These are phyloP conservation scores for Papilio gigon DNA, from an alignment of 2,888 invertebrate genomes.

Conservation along the genomic window DNA sequence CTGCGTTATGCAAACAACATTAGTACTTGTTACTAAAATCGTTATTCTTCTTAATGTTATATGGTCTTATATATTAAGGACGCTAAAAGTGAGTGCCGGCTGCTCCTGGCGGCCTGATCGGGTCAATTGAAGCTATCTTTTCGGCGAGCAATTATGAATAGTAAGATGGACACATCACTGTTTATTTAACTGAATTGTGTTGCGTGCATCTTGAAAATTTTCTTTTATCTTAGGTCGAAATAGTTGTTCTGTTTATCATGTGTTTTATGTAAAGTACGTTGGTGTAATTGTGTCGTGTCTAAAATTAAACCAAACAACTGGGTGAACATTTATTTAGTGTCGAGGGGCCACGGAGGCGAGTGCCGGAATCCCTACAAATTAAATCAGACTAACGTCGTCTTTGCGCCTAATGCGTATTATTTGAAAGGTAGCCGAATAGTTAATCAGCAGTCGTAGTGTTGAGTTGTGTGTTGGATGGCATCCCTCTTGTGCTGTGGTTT, in stretches of 20 bases:
- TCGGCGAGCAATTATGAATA: too few species aligned
- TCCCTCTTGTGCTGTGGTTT: slow-evolving; percentile 2
- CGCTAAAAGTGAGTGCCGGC: too few species aligned
- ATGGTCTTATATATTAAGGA: too few species aligned
- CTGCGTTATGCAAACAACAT: background rate
- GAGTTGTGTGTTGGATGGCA: slow-evolving; percentile 1
- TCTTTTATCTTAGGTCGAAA: background rate
- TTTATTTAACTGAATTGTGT: background rate
- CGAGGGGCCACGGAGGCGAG: slow-evolving; percentile 15
- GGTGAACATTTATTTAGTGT: slow-evolving; percentile 20
- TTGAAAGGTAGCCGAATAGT: slow-evolving; percentile 31
- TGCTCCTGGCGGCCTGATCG: too few species aligned
- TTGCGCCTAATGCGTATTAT: slow-evolving; percentile 37
- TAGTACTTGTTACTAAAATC: too few species aligned
- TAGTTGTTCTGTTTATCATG: slow-evolving; percentile 4
- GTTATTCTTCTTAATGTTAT: background rate
- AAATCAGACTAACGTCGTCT: slow-evolving; percentile 39
- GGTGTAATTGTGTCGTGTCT: slow-evolving; percentile 7
- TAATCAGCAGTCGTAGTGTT: background rate
- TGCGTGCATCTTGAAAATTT: background rate
- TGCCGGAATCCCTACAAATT: slow-evolving; percentile 44
- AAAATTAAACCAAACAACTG: slow-evolving; percentile 33
- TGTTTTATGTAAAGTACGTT: slow-evolving; percentile 1
- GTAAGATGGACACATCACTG: too few species aligned
- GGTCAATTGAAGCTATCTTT: too few species aligned